Evolutionary conservation across 1,140 invertebrate species (phyloP), one percentile per base, ranked within the genome.

Genomic region (Drosophila neocordata): DNA sequence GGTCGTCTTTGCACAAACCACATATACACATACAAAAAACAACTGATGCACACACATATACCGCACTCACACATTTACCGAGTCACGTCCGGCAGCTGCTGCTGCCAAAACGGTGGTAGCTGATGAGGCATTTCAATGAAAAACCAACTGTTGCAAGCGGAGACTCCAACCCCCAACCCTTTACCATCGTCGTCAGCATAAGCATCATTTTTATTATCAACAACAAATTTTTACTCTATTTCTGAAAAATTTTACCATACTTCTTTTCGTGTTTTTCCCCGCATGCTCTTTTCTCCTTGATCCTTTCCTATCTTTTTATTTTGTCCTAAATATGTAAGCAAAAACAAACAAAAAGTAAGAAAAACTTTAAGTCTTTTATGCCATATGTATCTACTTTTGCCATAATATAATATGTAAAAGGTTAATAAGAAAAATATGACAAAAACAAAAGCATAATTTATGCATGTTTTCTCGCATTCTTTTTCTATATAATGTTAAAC

Each of bases 401-500:
- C 41, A 48, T 48, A 48, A 48, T 48, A 48, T 20, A 20, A 48
- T 48, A 18, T 48, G n/a, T 18, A 48, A 18, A 48, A 48, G 8
- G 38, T 37, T 18, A 20, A 4, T n/a, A 7, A 35, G 18, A 22
- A 56, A 22, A 51, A 51, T 11, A 56, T 20, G 20, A n/a, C n/a
- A 18, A 55, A 24, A 55, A 11, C 34, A 37, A 35, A 20, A 58
- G 15, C 15, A 4, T 18, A 0, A 57, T 9, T 0, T 34, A 20
- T 11, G 6, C 7, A 34, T 31, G 18, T 57, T 51, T 48, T 65
- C 27, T 31, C 53, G 41, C 51, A 62, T 51, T 44, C 44, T 57
- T 53, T 38, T 5, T 48, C 8, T 20, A 20, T 2, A 34, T 80
- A 81, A 83, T 70, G 56, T 73, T 83, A 82, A 88, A 79, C 34